A percentile compares a stretch with the other conserved stretches of the same genome.
phyloP scores from a whole-genome alignment of 2,113 vertebrate genomes.

The Bolborhynchus lineola region DNA sequence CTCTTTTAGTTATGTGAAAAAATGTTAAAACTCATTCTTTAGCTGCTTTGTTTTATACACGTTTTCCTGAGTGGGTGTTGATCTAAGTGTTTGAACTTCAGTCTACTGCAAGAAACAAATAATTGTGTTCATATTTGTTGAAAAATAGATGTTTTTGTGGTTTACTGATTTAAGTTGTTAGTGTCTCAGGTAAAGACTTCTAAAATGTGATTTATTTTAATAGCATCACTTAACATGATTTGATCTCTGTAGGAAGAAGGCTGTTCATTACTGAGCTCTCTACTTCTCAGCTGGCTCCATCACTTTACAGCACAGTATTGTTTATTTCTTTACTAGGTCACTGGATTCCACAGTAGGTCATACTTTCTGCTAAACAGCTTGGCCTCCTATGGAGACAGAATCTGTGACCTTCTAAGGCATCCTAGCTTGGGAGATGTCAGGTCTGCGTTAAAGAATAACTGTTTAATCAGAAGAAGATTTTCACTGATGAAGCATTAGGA shows the following conservation, averaged over 20 bases:
- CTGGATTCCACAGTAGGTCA: conserved; percentile 33
- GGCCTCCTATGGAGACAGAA: conserved; percentile 26
- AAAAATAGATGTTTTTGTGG: neutral
- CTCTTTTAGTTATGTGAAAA: neutral
- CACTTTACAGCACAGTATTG: neutral
- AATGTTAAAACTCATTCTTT: neutral
- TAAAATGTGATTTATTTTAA: conserved; percentile 39
- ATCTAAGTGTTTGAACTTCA: neutral
- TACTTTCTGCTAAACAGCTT: conserved; percentile 44
- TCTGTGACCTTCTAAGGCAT: conserved; percentile 37
- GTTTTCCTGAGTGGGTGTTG: neutral
- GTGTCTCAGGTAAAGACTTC: neutral
- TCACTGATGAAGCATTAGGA: neutral
- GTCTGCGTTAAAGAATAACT: neutral
- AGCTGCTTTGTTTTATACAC: fast-evolving
- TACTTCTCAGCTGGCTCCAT: conserved; percentile 19
- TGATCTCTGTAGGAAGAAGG: conserved; percentile 37
- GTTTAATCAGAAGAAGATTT: conserved; percentile 31
- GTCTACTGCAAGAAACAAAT: neutral
- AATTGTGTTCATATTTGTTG: neutral
- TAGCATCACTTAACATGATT: conserved; percentile 34
- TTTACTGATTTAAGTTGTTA: neutral
- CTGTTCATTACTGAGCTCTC: conserved; percentile 26
- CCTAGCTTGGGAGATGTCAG: neutral
- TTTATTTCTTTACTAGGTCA: conserved; percentile 31